Evolutionary conservation across 2,888 invertebrate genomes (phyloP), one percentile per base, ranked within the genome.

Genomic region (Eilema griseolum): DNA sequence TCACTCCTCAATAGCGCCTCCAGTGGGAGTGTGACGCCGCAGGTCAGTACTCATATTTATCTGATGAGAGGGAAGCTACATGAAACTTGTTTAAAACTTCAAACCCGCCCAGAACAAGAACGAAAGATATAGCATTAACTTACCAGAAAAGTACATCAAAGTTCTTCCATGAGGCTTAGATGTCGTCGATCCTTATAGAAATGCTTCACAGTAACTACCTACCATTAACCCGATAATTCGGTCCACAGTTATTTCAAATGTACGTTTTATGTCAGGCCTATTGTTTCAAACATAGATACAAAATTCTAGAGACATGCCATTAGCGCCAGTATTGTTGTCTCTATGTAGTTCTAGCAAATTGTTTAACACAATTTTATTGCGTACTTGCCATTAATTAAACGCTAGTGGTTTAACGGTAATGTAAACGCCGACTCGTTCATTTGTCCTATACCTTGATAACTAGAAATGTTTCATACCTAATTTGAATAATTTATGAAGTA

Each of bases 1-100:
- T 90, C 92, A 74, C 89, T 96, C 68, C 89, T 96, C 85, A 96
- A 96, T 85, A 96, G 96, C 72, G 94, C 96, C n/a, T 96, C 96
- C 66, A 96, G 96, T 77, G 96, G 96, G 20, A 96, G 96, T 81
- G 96, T 97, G 75, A 92, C 96, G 71, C 96, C 87, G 12, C 85
- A 90, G 86, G 96, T 96, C n/a, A 57, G 72, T 69, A 46, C 23
- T 26, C 41, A n/a, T 4, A 31, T 16, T n/a, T n/a, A 12, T 61
- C 10, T 24, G 7, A 12, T n/a, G 14, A 14, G 37, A 14, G 3
- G 12, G 24, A 16, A 14, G 37, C 28, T 52, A 52, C 41, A 16
- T 16, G 23, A 8, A 16, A 62, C 28, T 3, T 4, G 12, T 16
- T 14, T 41, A 1, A 16, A 41, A 16, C 16, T 41, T 41, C 16